Base-by-base conservation (phyloP, 2,888 invertebrate genomes). In the Lamellibrachia columna region DNA sequence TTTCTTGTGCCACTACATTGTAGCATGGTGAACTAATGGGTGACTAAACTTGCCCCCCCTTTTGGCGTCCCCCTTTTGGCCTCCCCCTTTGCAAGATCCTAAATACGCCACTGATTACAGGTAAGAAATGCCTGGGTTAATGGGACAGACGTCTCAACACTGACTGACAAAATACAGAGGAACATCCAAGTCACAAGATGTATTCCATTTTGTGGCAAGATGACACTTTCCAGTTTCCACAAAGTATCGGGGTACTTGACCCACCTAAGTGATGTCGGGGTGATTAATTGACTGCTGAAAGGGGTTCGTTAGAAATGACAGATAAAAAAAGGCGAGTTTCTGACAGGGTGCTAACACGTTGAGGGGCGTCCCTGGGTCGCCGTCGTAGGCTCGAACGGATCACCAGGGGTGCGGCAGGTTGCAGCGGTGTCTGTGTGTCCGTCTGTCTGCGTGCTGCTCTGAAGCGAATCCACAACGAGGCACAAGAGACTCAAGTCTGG, bases 251-350 rank as follows among this genome's bases (percentile, higher is more conserved):
- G 15, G 22, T n/a, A 75, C 75, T 75, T 75, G 75, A 75, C 75
- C 75, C 75, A 75, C 75, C 75, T 75, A 75, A 75, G 75, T 75
- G 75, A 75, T 75, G 75, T 75, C 75, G 22, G 75, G 75, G 75
- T 75, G 75, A 75, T 75, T 75, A 75, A 75, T 75, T 75, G 75
- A 22, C 75, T 75, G 75, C 15, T 22, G 75, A 75, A 75, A 75
- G 22, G 40, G 40, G n/a, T 75, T 75, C 75, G 75, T 75, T 22
- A 75, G 75, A 75, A 75, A 75, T 75, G 75, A 75, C 75, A 75
- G 75, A 75, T 75, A 75, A 75, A 75, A 75, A 75, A 75, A 75
- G 75, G 75, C 15, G 75, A 6, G 2, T 15, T 75, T 22, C 15
- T 75, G 75, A 75, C 60, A 6, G n/a, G 75, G 75, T 75, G 75